Evolutionary conservation across 2,113 vertebrate genomes (phyloP), one percentile per base, ranked within the genome.

Genomic region (Hiodon alosoides): DNA sequence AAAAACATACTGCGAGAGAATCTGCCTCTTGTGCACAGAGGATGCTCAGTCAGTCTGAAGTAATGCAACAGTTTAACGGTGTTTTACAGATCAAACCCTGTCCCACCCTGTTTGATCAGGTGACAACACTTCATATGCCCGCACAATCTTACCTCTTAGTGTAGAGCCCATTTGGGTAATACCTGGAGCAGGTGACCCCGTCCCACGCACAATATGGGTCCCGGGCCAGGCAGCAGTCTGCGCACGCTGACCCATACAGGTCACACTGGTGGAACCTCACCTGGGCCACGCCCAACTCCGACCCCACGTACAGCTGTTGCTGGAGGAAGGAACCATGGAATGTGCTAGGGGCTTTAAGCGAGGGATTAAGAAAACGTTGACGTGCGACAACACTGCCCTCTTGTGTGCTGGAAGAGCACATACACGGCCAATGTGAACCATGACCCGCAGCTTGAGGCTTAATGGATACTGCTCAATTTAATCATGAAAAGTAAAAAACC

Each of bases 171-270:
- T 91, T 90, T 5, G 95, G 94, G 79, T 89, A 96, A 79, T 93
- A 98, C 3, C 94, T 90, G 58, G 96, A 95, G 80, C 97, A 99
- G 80, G 96, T 92, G 76, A 94, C 85, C 0, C 97, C 97, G 9
- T 99, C 97, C 97, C 97, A 98, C 67, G 96, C 95, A 3, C 97
- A 98, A 85, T 99, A 98, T 0, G 97, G 95, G 76, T 99, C 97
- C 79, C 95, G 87, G 2, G 97, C 95, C 1, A 98, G 91, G 78
- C 97, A 98, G 83, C 97, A 99, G 79, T 97, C 96, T 0, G 96
- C 93, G 9, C 97, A 98, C 69, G 96, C 96, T 0, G 94, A 90
- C 9, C 97, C 96, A 0, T 99, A 99, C 86, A 95, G 90, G 82
- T 95, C 91, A 68, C 97, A 98, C 82, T 98, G 96, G 83, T 98